phyloP scores from a whole-genome alignment of 2,797 vertebrate genomes.

The Coendou prehensilis region DNA sequence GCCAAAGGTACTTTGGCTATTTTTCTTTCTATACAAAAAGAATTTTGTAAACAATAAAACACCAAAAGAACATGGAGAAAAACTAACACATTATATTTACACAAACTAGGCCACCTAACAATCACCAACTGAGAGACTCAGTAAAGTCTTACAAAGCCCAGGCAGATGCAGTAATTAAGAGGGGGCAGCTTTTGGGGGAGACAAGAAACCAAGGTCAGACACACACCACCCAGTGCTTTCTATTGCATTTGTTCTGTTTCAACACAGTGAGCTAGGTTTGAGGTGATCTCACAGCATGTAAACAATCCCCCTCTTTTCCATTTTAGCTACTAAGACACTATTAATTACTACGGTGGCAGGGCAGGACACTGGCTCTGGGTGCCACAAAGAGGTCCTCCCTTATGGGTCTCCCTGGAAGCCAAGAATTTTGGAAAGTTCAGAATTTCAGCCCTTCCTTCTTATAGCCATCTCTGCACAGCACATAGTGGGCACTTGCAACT shows the following conservation, averaged over 20 bases:
- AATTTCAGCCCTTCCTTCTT: conserved; percentile 47
- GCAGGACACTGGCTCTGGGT: conserved; percentile 35
- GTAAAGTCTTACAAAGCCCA: conserved; percentile 79
- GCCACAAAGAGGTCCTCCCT: background rate
- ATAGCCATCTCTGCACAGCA: conserved; percentile 28
- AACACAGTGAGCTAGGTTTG: conserved; percentile 91
- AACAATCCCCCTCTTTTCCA: conserved; percentile 62
- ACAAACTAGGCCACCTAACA: conserved; percentile 85
- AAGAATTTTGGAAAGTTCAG: conserved; percentile 48
- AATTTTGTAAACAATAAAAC: conserved; percentile 90
- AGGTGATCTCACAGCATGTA: conserved; percentile 87
- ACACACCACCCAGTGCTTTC: conserved; percentile 77
- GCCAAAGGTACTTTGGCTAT: conserved; percentile 86
- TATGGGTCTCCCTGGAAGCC: conserved; percentile 40
- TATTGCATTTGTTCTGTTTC: conserved; percentile 89
- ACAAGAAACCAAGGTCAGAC: conserved; percentile 77
- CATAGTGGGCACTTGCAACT: conserved; percentile 34
- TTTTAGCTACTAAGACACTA: conserved; percentile 72
- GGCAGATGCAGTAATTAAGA: conserved; percentile 76
- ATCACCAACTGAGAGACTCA: conserved; percentile 81
- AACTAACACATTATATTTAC: conserved; percentile 87
- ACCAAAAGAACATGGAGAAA: conserved; percentile 82
- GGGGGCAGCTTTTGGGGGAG: conserved; percentile 77
- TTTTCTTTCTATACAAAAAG: conserved; percentile 77
- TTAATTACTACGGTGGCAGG: conserved; percentile 58